These are phyloP conservation scores for Eulimnadia texana DNA, from an alignment of 1,140 invertebrate genomes.

Conservation along the genomic window DNA sequence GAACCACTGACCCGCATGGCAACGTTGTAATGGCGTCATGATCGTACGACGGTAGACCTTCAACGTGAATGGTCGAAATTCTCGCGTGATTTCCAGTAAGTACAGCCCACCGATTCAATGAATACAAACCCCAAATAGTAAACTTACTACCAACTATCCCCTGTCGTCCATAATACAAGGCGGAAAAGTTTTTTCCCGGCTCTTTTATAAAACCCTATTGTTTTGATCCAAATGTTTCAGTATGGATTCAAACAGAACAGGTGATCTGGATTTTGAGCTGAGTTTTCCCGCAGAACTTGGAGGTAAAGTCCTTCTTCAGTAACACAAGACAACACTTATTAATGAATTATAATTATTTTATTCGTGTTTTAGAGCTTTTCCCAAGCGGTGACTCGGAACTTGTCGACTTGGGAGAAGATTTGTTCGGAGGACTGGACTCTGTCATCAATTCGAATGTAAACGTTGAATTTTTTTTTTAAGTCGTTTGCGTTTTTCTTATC, in stretches of 20 bases:
- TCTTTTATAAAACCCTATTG: too few species aligned
- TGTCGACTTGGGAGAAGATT: conserved; percentile 11
- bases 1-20: background rate
- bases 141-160: too few species aligned
- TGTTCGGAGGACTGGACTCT: background rate
- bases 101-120: too few species aligned
- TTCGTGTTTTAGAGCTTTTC: conserved; percentile 3
- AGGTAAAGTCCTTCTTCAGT: too few species aligned
- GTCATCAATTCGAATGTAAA: background rate
- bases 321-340: too few species aligned
- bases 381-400: conserved; percentile 10
- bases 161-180: too few species aligned
- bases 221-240: background rate
- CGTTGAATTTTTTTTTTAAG: background rate
- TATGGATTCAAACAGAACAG: background rate
- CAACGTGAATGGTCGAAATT: background rate
- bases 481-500: background rate
- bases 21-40: background rate
- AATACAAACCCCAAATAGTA: too few species aligned
- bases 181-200: too few species aligned
- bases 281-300: conserved; percentile 4
- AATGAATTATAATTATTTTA: too few species aligned
- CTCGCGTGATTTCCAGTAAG: background rate
- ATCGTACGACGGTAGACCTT: background rate
- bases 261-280: conserved; percentile 8